Conservation (phyloP, 2,888 invertebrate species). For the Cosmia trapezina region DNA sequence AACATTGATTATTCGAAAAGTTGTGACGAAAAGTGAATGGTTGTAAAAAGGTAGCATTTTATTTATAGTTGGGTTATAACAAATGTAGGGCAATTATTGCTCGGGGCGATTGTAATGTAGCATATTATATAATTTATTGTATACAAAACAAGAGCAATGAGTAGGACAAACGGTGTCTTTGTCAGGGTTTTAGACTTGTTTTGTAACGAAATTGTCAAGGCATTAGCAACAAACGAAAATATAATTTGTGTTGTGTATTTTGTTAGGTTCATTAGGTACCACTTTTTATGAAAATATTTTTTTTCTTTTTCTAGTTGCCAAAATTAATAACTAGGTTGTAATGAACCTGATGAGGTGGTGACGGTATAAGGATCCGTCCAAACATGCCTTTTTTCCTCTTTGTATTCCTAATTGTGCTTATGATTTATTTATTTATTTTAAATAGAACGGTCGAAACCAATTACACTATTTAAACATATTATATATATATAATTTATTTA, state of each 20-base stretch:
- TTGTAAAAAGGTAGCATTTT: not conserved
- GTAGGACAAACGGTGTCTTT: conserved; percentile 1
- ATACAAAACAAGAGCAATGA: conserved; percentile 37
- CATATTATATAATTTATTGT: conserved; percentile 44
- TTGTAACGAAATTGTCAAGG: not conserved
- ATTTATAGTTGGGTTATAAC: conserved; percentile 18
- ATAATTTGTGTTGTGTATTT: not conserved
- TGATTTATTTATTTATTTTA: too few species aligned
- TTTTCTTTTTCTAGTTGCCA: too few species aligned
- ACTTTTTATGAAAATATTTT: not conserved
- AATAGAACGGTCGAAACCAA: too few species aligned
- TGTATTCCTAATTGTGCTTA: too few species aligned
- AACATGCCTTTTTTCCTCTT: too few species aligned
- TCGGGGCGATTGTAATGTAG: conserved; percentile 13
- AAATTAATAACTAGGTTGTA: too few species aligned
- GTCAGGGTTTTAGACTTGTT: conserved; percentile 14
- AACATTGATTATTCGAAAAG: conserved; percentile 26
- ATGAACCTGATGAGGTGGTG: too few species aligned
- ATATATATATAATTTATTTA: too few species aligned
- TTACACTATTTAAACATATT: too few species aligned
- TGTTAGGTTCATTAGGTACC: not conserved
- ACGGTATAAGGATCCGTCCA: too few species aligned
- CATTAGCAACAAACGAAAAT: not conserved
- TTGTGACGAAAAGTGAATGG: conserved; percentile 15
- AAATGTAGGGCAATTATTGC: conserved; percentile 40